Base-by-base conservation (phyloP, 2,888 invertebrate genomes). In the Lypha dubia region DNA sequence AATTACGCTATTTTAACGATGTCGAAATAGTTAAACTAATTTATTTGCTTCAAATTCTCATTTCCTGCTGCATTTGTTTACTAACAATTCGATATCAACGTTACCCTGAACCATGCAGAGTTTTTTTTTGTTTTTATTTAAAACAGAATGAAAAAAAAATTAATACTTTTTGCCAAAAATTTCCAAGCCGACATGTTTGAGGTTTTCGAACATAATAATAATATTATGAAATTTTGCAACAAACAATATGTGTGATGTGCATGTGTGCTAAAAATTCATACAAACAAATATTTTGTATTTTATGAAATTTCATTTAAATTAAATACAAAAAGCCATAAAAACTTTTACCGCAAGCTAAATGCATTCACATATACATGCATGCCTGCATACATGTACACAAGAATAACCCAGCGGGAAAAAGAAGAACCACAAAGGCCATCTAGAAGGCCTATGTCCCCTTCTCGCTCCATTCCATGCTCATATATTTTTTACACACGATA, bases 181-280 rank as follows among this genome's bases (percentile, higher is more conserved):
- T 58, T 53, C n/a, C 20, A 20, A 76, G 67, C 79, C 70, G 83
- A 77, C 84, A 84, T 83, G 84, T 87, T 86, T 83, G 83, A 74
- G 84, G 86, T 79, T 83, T 79, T 70, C 53, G 74, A 84, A 86
- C 81, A 84, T 84, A 74, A 80, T 83, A 83, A 80, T 83, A 83
- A 75, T 81, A 76, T 80, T 71, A 49, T 73, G 60, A 35, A 83
- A 76, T 28, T n/a, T 74, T 70, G 51, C 63, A 62, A n/a, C 49
- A 51, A 51, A 49, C 20, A 63, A 35, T 62, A 63, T 62, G 51
- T 53, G 28, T 22, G 3, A 49, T 2, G 35, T 24, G 58, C 3
- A 44, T 24, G 58, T 73, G 20, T n/a, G n/a, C n/a, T n/a, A n/a
- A 4, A 60, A 24, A 58, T 67, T 1, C 3, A 67, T 1, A 46